These are phyloP conservation scores for Marronus borbonicus DNA, from an alignment of 2,888 invertebrate genomes.

Conservation along the genomic window DNA sequence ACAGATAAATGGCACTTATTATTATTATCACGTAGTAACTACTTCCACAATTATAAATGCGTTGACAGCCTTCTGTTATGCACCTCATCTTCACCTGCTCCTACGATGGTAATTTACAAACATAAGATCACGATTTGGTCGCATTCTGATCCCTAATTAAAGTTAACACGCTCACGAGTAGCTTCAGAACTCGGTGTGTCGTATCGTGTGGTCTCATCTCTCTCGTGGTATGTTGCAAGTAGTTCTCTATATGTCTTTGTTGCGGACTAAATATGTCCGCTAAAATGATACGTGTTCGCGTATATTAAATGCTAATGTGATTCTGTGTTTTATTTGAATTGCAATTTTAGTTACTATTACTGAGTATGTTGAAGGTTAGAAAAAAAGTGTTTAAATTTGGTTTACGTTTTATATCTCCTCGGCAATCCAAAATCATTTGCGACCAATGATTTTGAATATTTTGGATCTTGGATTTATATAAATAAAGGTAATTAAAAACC, in stretches of 20 bases:
- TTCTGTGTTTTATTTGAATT: too few relatives aligned
- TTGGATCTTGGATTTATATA: too few relatives aligned
- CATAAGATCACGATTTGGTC: not conserved
- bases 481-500: too few relatives aligned
- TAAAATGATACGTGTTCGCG: not conserved
- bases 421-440: too few relatives aligned
- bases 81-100: not conserved
- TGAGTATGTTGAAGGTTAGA: too few relatives aligned
- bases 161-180: slow-evolving; percentile 2
- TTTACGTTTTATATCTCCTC: too few relatives aligned
- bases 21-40: not conserved
- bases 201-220: slow-evolving; percentile 3
- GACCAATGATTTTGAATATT: too few relatives aligned
- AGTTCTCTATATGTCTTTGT: not conserved
- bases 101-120: not conserved
- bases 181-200: not conserved
- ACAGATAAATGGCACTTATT: not conserved
- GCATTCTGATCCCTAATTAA: slow-evolving; percentile 2
- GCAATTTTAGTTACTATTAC: too few relatives aligned
- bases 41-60: not conserved
- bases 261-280: not conserved
- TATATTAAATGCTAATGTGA: too few relatives aligned
- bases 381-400: too few relatives aligned
- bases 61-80: not conserved
- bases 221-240: not conserved